Percentiles rank a stretch among this genome's conserved stretches.
These are phyloP conservation scores for Eolophus roseicapilla DNA, from an alignment of 2,113 vertebrate genomes.

Conservation along the genomic window DNA sequence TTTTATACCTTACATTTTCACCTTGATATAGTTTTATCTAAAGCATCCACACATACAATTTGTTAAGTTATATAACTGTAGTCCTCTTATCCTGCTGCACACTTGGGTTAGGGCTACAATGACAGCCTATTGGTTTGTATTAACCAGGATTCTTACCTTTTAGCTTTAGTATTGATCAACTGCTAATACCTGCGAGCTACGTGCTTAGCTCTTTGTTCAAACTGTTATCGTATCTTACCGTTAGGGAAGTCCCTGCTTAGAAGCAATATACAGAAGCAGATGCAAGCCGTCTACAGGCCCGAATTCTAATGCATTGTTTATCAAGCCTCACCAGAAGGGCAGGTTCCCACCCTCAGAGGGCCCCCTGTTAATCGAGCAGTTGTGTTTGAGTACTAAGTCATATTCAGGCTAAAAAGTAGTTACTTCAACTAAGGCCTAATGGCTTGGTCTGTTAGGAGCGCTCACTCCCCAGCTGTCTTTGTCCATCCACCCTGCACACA, in stretches of 20 bases:
- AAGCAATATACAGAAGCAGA: background rate
- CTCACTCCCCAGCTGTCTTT: background rate
- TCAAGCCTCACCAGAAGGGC: no score
- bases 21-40: background rate
- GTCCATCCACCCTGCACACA: rapidly evolving
- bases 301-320: no score
- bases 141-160: no score
- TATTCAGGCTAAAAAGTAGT: background rate
- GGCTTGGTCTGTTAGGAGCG: background rate
- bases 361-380: background rate
- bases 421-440: background rate
- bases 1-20: background rate
- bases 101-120: background rate
- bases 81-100: background rate
- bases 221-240: background rate
- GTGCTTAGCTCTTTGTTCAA: background rate
- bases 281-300: no score
- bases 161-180: no score
- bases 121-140: background rate
- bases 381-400: background rate
- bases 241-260: background rate
- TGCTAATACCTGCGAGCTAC: background rate
- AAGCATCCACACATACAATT: background rate
- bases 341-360: background rate
- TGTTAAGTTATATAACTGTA: background rate